Conservation (phyloP, 1,140 invertebrate species). For the Papilio helenus region DNA sequence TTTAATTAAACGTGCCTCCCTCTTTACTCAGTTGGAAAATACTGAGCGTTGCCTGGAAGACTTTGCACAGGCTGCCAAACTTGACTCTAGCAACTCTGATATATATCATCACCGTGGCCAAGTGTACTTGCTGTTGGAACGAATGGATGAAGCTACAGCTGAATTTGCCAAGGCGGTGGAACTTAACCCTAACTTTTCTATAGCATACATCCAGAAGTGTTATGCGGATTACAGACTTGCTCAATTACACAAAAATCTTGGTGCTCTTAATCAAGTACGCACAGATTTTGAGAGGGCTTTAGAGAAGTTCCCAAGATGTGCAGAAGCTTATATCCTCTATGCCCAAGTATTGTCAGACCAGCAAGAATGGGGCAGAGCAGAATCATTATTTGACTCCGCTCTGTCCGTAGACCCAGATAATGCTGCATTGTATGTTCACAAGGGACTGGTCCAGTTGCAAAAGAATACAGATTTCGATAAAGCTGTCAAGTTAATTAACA, state of each 20-base stretch:
- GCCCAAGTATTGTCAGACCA: constrained; percentile 93
- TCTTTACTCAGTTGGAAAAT: constrained; percentile 91
- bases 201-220: constrained; percentile 94
- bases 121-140: constrained; percentile 92
- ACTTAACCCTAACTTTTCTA: constrained; percentile 91
- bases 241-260: constrained; percentile 84
- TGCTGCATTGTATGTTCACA: constrained; percentile 93
- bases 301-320: constrained; percentile 91
- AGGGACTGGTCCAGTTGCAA: constrained; percentile 92
- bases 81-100: constrained; percentile 92
- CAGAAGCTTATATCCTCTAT: constrained; percentile 93
- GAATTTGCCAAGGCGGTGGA: constrained; percentile 93
- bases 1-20: constrained; percentile 93
- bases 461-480: constrained; percentile 92
- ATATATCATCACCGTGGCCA: constrained; percentile 90
- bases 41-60: constrained; percentile 89
- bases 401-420: constrained; percentile 92
- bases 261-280: constrained; percentile 82
- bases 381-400: constrained; percentile 91
- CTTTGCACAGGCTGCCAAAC: constrained; percentile 89
- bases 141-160: constrained; percentile 89
- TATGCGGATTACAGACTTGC: constrained; percentile 92
- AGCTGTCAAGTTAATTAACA: constrained; percentile 90
- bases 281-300: constrained; percentile 89
- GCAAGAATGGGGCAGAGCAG: constrained; percentile 91